Evolutionary conservation across 2,888 invertebrate species (phyloP), one percentile per base, ranked within the genome.

Genomic region (Tillus elongatus): DNA sequence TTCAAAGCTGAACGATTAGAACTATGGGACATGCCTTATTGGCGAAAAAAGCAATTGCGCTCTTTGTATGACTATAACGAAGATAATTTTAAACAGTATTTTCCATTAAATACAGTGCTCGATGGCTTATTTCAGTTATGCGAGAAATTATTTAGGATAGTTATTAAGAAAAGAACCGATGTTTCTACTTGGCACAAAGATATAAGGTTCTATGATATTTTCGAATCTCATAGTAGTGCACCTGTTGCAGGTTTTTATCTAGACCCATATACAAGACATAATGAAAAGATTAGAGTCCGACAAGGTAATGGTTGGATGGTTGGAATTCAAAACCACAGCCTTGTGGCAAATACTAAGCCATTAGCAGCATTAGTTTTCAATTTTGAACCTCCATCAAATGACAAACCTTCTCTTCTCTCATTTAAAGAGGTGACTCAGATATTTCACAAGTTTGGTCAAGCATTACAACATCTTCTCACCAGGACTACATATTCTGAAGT

Each of bases 11-110:
- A 60, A 4, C 68, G 72, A 35, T 61, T 92, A 13, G 77, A 85
- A 49, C 68, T 77, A 32, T 93, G 86, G 79, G 96, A 96, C 64
- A 70, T 95, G 30, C 75, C 83, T 1, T 96, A 83, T 58, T 96
- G 90, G 88, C 74, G 79, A 51, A 73, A 86, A 47, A 82, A 84
- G 58, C 85, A 89, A 47, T 72, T 75, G 46, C 70, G 72, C 54
- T 67, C 74, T 0, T 57, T 82, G 6, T 82, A 74, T 53, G 72
- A 77, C 36, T 75, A 79, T 46, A 77, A 84, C 52, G 84, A 87
- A 47, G 75, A 80, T 43, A 69, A 75, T 48, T 69, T 88, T 8
- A 70, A 77, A 13, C 78, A 86, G 56, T 93, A 83, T 64, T 93
- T 96, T 56, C 87, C 90, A 0, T 61, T 91, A 3, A 77, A 81